Percentiles rank a stretch among this genome's conserved stretches.
These are phyloP conservation scores for Babyrousa celebensis DNA, from an alignment of 2,797 vertebrate species.

Conservation along the genomic window DNA sequence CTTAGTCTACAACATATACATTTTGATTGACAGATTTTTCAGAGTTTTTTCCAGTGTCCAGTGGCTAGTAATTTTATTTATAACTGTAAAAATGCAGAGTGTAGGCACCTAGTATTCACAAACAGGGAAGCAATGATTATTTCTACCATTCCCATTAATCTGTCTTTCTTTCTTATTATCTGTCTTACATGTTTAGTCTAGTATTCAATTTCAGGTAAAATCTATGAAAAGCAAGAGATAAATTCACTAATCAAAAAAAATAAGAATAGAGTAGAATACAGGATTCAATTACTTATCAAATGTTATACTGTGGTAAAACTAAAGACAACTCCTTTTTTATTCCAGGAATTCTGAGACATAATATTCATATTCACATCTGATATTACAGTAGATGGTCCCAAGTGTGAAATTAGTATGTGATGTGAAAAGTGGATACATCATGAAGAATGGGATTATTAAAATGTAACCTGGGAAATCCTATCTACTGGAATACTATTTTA, in stretches of 20 bases:
- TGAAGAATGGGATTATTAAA: conserved; percentile 29
- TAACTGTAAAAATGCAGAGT: neutral
- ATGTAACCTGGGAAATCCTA: neutral
- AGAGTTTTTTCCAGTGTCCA: neutral
- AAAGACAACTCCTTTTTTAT: neutral
- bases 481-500: neutral
- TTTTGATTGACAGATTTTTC: neutral
- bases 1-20: neutral
- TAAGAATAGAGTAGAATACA: neutral
- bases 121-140: neutral
- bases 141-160: neutral
- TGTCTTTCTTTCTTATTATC: neutral
- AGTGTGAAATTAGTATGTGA: conserved; percentile 1
- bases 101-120: neutral
- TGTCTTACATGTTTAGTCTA: neutral
- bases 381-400: neutral
- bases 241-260: conserved; percentile 10
- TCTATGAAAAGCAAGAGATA: neutral
- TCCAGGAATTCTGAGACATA: neutral
- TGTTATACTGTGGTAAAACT: neutral
- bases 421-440: neutral
- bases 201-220: neutral
- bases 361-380: neutral
- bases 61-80: neutral
- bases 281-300: neutral